Conservation (phyloP, 23 tunicate genomes). For the Trididemnum miniatum region DNA sequence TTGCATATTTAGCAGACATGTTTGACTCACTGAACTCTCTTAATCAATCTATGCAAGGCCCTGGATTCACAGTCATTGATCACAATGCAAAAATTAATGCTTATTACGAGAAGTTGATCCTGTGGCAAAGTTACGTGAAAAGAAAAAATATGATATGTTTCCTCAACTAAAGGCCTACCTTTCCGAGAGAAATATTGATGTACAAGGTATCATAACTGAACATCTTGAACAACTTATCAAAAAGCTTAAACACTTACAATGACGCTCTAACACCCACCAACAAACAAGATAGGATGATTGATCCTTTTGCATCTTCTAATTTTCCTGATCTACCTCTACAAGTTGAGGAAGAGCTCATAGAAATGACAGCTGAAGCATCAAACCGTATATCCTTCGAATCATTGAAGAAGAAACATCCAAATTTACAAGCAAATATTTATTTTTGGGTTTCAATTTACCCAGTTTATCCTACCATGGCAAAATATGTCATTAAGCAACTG, state of each 20-base stretch:
- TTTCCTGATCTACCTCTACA: constrained; percentile 22
- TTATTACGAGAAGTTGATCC: too few relatives aligned
- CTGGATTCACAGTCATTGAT: too few relatives aligned
- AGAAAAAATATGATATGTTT: not conserved
- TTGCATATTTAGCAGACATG: too few relatives aligned
- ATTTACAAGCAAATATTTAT: not conserved
- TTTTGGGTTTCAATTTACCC: constrained; percentile 12
- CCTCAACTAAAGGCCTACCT: not conserved
- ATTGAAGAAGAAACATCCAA: not conserved
- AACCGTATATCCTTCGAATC: constrained; percentile 6
- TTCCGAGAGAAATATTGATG: not conserved
- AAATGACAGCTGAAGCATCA: not conserved
- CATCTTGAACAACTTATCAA: too few relatives aligned
- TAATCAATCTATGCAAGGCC: too few relatives aligned
- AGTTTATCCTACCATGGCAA: not conserved
- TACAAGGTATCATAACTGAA: too few relatives aligned
- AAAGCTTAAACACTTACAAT: constrained; percentile 6
- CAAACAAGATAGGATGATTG: constrained; percentile 33
- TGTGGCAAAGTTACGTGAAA: too few relatives aligned
- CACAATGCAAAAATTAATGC: too few relatives aligned
- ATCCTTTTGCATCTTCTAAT: constrained; percentile 1
- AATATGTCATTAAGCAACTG: not conserved
- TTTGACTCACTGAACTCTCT: too few relatives aligned
- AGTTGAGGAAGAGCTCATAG: constrained; percentile 25
- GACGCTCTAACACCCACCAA: constrained; percentile 10